Evolutionary conservation across 2,797 vertebrate genomes (phyloP).

Genomic region (Sebastes goodei): DNA sequence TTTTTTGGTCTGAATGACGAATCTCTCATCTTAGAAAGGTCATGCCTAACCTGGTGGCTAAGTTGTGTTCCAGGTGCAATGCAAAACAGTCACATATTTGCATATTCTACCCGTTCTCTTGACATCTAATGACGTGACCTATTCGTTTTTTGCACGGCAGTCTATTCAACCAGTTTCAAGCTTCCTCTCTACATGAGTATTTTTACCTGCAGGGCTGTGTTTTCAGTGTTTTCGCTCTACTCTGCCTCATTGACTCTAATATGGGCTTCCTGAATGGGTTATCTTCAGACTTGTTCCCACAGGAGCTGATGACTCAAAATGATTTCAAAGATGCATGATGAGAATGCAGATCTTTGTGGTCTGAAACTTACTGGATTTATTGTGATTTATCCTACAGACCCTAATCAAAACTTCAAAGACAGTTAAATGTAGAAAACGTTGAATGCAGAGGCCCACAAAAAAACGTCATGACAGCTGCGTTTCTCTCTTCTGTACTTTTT

Average conservation of each 20-base stretch:
- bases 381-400: constrained; percentile 45
- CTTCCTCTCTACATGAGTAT: constrained; percentile 37
- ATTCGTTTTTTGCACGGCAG: constrained; percentile 22
- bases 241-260: constrained; percentile 81
- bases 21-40: background rate
- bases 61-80: constrained; percentile 9
- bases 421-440: constrained; percentile 9
- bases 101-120: constrained; percentile 2
- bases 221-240: constrained; percentile 72
- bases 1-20: constrained; percentile 21
- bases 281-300: constrained; percentile 84
- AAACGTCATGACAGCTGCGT: constrained; percentile 27
- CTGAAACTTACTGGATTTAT: constrained; percentile 53
- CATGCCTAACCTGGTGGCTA: background rate
- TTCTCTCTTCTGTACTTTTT: constrained; percentile 19
- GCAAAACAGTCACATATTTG: background rate
- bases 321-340: constrained; percentile 69
- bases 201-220: constrained; percentile 75
- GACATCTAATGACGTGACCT: background rate
- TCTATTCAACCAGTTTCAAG: constrained; percentile 31
- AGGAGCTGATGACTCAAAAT: constrained; percentile 79
- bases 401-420: constrained; percentile 54
- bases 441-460: background rate
- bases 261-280: constrained; percentile 80
- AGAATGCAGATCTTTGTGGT: constrained; percentile 55